A percentile compares a stretch with the other conserved stretches of the same genome.
phyloP scores from a whole-genome alignment of 2,797 vertebrate species.

The Craterocephalus amniculus region DNA sequence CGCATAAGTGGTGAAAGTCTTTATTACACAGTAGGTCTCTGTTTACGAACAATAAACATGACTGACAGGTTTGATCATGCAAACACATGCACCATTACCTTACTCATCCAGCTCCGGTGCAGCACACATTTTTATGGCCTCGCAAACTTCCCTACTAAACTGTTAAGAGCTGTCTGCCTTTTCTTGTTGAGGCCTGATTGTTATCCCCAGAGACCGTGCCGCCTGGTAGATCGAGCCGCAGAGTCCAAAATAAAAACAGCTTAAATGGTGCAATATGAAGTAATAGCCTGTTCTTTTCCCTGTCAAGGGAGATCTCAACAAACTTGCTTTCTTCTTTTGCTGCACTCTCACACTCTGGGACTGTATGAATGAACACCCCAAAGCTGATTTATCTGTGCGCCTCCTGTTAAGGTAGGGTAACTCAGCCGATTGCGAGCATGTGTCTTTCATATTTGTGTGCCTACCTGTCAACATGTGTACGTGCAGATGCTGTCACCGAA shows the following conservation, averaged over 20 bases:
- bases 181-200: slow-evolving; percentile 55
- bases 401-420: slow-evolving; percentile 31
- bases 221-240: slow-evolving; percentile 60
- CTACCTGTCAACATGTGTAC: slow-evolving; percentile 1
- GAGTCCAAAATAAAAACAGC: slow-evolving; percentile 77
- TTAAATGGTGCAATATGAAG: slow-evolving; percentile 82
- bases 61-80: slow-evolving; percentile 41
- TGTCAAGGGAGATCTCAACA: slow-evolving; percentile 72
- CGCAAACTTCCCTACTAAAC: slow-evolving; percentile 50
- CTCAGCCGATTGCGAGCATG: neutral
- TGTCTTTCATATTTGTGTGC: slow-evolving; percentile 25
- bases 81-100: slow-evolving; percentile 39
- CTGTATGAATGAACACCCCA: slow-evolving; percentile 35
- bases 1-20: neutral
- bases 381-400: slow-evolving; percentile 23
- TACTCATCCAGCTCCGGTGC: slow-evolving; percentile 24
- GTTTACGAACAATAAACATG: slow-evolving; percentile 5
- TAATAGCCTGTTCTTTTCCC: slow-evolving; percentile 72
- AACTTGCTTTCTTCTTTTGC: slow-evolving; percentile 43
- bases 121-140: slow-evolving; percentile 31
- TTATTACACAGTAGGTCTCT: neutral
- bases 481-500: neutral
- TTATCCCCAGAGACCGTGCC: slow-evolving; percentile 67
- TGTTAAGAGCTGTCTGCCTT: slow-evolving; percentile 60
- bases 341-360: slow-evolving; percentile 32